A percentile compares a stretch with the other conserved stretches of the same genome.
Evolutionary conservation across 2,113 vertebrate genomes (phyloP).

Genomic region (Pedetes capensis): DNA sequence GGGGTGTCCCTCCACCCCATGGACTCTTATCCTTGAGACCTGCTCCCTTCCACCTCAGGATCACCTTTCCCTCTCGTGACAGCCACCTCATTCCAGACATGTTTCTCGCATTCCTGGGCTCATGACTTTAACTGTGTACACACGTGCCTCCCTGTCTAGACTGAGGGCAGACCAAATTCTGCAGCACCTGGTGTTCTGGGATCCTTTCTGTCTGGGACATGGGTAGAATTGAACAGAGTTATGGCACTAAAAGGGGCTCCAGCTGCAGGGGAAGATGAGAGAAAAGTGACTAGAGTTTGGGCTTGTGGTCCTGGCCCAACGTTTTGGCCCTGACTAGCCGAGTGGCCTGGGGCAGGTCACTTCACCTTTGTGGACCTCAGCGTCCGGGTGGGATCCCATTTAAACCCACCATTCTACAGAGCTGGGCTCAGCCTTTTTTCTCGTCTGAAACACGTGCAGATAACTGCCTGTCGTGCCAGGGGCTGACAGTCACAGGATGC

Average conservation of each 20-base stretch:
- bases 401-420: background rate
- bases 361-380: background rate
- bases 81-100: rapidly evolving
- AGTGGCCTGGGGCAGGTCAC: background rate
- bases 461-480: background rate
- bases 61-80: background rate
- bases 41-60: background rate
- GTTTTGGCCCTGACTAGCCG: background rate
- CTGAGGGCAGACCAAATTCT: background rate
- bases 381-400: background rate
- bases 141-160: background rate
- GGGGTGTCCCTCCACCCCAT: no score
- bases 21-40: background rate
- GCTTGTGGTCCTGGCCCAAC: background rate
- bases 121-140: background rate
- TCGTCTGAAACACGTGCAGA: background rate
- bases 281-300: background rate
- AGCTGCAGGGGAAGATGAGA: background rate
- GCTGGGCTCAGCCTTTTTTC: background rate
- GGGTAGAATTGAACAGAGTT: background rate
- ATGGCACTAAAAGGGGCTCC: background rate
- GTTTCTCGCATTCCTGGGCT: background rate
- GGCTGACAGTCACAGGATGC: background rate
- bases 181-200: background rate
- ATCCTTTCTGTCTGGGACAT: background rate